phyloP scores from a whole-genome alignment of 2,113 vertebrate species.

The Halcyon senegalensis region DNA sequence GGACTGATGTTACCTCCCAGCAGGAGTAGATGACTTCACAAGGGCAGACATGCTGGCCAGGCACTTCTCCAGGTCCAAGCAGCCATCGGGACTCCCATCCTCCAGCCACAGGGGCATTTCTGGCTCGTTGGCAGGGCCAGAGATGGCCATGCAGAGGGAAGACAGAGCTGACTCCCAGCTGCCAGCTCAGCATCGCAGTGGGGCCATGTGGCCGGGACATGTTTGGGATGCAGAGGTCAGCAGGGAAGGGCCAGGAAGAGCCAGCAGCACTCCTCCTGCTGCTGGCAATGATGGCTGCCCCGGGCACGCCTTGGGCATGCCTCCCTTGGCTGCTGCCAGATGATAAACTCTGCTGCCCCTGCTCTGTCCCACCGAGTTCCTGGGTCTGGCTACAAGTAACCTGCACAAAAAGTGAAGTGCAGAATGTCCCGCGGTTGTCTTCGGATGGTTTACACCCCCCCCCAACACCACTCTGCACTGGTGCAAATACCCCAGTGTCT shows the following conservation, averaged over 20 bases:
- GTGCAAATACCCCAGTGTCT: background rate
- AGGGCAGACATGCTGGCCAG: accelerated
- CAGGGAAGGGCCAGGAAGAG: background rate
- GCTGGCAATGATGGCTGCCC: too few species aligned
- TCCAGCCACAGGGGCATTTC: accelerated
- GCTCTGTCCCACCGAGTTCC: background rate
- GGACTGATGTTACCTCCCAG: background rate
- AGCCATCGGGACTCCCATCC: background rate
- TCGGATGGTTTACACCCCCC: background rate
- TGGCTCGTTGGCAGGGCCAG: background rate
- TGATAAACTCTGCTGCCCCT: background rate
- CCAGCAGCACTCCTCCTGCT: too few species aligned
- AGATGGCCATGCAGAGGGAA: background rate
- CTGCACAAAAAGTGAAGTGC: background rate
- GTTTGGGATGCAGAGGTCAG: background rate
- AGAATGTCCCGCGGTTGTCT: background rate
- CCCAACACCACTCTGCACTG: background rate
- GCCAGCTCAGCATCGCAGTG: background rate
- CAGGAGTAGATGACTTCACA: background rate
- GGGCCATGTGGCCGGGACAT: accelerated
- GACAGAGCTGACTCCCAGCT: background rate
- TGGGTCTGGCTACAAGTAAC: background rate
- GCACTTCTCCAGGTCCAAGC: background rate
- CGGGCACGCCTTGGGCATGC: accelerated
- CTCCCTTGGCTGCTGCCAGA: background rate